Evolutionary conservation across 2,113 vertebrate genomes (phyloP).

Genomic region (Columbina picui): DNA sequence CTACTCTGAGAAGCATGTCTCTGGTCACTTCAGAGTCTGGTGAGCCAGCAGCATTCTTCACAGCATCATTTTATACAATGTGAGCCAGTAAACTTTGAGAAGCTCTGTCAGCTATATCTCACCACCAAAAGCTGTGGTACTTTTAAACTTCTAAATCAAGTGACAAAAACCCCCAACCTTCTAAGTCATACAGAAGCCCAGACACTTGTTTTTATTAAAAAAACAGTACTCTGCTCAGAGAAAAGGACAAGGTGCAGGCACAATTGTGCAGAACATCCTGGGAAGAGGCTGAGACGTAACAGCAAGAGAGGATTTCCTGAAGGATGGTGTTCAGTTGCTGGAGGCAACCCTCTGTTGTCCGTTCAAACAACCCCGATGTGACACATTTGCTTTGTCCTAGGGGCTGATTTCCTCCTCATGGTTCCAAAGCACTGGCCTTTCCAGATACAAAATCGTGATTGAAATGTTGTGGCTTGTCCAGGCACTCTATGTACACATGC

Average conservation of each 20-base stretch:
- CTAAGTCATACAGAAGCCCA: background rate
- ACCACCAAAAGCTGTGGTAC: background rate
- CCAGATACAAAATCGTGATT: background rate
- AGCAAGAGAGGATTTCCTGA: background rate
- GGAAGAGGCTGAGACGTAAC: background rate
- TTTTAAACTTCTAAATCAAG: background rate
- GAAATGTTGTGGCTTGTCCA: background rate
- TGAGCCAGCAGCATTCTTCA: background rate
- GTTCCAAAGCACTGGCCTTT: background rate
- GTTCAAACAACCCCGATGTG: accelerated
- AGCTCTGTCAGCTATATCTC: background rate
- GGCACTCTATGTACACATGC: background rate
- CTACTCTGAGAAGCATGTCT: background rate
- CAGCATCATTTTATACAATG: background rate
- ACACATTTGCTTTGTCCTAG: background rate
- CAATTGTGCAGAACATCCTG: background rate
- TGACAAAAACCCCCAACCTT: accelerated
- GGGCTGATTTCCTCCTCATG: background rate
- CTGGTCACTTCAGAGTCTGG: background rate
- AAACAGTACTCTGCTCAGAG: background rate
- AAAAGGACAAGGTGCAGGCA: background rate
- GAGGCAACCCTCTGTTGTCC: background rate
- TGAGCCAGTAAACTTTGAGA: background rate
- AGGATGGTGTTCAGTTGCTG: accelerated
- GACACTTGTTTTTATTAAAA: background rate